Evolutionary conservation across 2,113 vertebrate species (phyloP).

Genomic region (Pedetes capensis): DNA sequence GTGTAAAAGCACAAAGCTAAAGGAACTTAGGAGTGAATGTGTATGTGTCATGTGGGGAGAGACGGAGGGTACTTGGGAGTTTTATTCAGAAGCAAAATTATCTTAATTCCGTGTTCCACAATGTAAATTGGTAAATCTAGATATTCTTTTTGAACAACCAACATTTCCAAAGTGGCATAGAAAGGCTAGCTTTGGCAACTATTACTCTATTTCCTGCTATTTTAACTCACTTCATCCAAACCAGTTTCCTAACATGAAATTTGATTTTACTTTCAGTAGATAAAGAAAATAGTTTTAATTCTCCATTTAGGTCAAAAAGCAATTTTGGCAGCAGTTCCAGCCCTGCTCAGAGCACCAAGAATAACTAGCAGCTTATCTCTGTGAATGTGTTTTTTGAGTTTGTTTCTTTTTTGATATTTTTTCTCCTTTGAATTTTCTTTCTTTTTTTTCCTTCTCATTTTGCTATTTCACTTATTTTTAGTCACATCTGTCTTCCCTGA

Average conservation of each 20-base stretch:
- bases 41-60: neutral
- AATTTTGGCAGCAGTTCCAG: constrained; percentile 53
- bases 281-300: constrained; percentile 64
- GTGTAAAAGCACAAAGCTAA: neutral
- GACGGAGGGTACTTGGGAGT: neutral
- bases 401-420: constrained; percentile 18
- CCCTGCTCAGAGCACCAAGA: neutral
- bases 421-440: constrained; percentile 29
- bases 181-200: neutral
- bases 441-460: neutral
- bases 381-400: neutral
- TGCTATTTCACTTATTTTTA: constrained; percentile 29
- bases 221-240: constrained; percentile 41
- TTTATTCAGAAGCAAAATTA: neutral
- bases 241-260: constrained; percentile 55
- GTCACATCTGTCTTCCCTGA: constrained; percentile 20
- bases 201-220: neutral
- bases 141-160: neutral
- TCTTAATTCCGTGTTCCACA: neutral
- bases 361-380: constrained; percentile 52
- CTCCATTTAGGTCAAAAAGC: constrained; percentile 64
- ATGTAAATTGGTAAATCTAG: neutral
- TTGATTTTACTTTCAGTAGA: constrained; percentile 63
- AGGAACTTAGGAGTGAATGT: neutral
- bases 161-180: neutral